Evolutionary conservation across 2,113 vertebrate species (phyloP).

Genomic region (Electrona antarctica): DNA sequence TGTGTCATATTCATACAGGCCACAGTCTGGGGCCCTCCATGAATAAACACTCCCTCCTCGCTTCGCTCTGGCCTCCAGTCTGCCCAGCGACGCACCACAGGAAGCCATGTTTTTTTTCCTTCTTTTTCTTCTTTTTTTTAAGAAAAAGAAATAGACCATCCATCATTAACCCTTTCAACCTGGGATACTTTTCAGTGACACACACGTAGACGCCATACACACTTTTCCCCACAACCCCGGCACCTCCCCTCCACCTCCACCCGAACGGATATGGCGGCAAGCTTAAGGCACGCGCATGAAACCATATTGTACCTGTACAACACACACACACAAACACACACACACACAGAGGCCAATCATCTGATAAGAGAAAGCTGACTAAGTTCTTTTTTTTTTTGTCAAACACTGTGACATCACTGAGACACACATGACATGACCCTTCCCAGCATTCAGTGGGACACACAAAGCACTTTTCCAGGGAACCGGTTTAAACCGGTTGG

Average conservation of each 20-base stretch:
- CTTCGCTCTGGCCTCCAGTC: conserved; percentile 38
- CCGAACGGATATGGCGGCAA: conserved; percentile 13
- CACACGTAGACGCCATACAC: conserved; percentile 20
- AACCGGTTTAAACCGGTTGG: conserved; percentile 92
- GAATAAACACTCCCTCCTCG: conserved; percentile 16
- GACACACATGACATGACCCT: conserved; percentile 96
- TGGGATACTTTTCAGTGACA: conserved; percentile 33
- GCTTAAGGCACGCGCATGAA: conserved; percentile 28
- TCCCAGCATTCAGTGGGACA: conserved; percentile 93
- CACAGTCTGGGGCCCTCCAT: conserved; percentile 10
- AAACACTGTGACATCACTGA: conserved; percentile 89
- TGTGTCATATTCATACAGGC: conserved; percentile 19
- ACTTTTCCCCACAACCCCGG: conserved; percentile 9
- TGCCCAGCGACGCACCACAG: conserved; percentile 50
- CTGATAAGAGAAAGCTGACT: conserved; percentile 78
- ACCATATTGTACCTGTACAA: conserved; percentile 35
- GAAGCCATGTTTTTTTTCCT: conserved; percentile 44
- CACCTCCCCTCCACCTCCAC: conserved; percentile 27
- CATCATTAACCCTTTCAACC: conserved; percentile 68
- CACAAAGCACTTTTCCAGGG: conserved; percentile 95
- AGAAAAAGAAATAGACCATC: conserved; percentile 17
- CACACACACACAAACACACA: conserved; percentile 3
- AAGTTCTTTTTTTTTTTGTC: conserved; percentile 69
- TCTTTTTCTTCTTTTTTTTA: not conserved
- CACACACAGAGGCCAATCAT: conserved; percentile 30